Conservation (phyloP, 2,113 vertebrate genomes). For the Onychostoma macrolepis region DNA sequence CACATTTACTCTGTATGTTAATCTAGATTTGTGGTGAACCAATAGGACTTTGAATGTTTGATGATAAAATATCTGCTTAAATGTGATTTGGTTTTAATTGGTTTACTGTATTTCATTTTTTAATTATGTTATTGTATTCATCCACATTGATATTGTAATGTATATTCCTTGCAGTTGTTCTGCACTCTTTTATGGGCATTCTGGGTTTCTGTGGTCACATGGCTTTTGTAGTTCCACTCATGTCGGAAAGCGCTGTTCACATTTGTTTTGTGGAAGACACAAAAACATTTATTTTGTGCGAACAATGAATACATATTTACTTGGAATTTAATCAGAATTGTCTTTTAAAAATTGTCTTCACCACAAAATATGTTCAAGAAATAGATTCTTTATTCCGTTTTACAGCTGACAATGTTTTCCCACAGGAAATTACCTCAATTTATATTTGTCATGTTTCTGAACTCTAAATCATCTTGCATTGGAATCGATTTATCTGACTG, state of each 20-base stretch:
- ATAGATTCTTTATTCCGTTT: not conserved
- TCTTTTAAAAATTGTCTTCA: not conserved
- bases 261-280: not conserved
- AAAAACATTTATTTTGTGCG: not conserved
- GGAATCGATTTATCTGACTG: slow-evolving; percentile 5
- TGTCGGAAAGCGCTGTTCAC: slow-evolving; percentile 15
- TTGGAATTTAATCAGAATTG: not conserved
- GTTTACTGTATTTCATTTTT: slow-evolving; percentile 60
- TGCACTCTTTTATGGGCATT: slow-evolving; percentile 23
- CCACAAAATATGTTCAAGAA: not conserved
- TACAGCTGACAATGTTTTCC: not conserved
- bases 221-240: not conserved
- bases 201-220: slow-evolving; percentile 7
- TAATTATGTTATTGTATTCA: slow-evolving; percentile 34
- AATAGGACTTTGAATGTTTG: slow-evolving; percentile 44
- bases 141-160: slow-evolving; percentile 37
- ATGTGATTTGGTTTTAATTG: slow-evolving; percentile 52
- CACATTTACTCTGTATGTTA: slow-evolving; percentile 23
- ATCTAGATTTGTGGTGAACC: slow-evolving; percentile 54
- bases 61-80: slow-evolving; percentile 37
- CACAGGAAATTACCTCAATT: slow-evolving; percentile 2
- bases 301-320: not conserved
- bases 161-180: slow-evolving; percentile 22
- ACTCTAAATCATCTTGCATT: slow-evolving; percentile 1
- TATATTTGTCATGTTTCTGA: not conserved